These are phyloP conservation scores for Heliothis peltigera DNA, from an alignment of 2,888 invertebrate genomes.

Conservation along the genomic window DNA sequence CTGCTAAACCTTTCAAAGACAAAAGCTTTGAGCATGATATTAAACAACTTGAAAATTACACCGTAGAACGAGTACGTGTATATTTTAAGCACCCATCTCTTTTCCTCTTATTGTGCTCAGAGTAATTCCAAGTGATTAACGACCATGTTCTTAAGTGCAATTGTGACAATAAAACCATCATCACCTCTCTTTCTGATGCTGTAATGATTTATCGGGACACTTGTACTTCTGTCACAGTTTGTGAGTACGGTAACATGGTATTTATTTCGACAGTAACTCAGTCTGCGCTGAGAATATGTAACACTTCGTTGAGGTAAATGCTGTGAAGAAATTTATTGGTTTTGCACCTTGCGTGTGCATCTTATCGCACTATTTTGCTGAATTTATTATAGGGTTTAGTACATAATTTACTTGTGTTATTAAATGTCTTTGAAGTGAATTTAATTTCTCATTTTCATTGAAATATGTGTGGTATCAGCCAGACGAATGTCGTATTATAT, in stretches of 20 bases:
- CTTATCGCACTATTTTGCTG: slow-evolving; percentile 2
- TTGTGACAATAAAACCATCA: slow-evolving; percentile 61
- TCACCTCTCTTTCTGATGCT: slow-evolving; percentile 50
- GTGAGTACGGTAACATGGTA: slow-evolving; percentile 42
- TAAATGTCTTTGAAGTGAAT: not conserved
- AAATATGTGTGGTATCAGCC: not conserved
- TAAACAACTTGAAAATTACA: not conserved
- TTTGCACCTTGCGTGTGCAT: slow-evolving; percentile 13
- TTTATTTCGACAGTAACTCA: slow-evolving; percentile 43
- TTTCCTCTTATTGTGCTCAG: slow-evolving; percentile 45
- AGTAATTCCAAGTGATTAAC: slow-evolving; percentile 54
- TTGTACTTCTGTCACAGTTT: slow-evolving; percentile 52
- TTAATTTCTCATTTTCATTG: slow-evolving; percentile 1
- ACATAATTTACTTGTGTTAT: not conserved
- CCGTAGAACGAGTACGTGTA: not conserved
- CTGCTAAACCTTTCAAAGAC: too few species aligned
- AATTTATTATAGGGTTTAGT: not conserved
- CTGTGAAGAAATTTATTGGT: slow-evolving; percentile 19
- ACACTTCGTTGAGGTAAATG: slow-evolving; percentile 20
- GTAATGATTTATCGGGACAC: slow-evolving; percentile 57
- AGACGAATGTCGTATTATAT: not conserved
- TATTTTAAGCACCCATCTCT: slow-evolving; percentile 41
- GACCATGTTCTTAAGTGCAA: slow-evolving; percentile 48
- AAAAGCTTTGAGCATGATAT: too few species aligned
- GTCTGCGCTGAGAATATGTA: slow-evolving; percentile 5